Conservation (phyloP, 2,113 vertebrate species). For the Istiophorus platypterus region DNA sequence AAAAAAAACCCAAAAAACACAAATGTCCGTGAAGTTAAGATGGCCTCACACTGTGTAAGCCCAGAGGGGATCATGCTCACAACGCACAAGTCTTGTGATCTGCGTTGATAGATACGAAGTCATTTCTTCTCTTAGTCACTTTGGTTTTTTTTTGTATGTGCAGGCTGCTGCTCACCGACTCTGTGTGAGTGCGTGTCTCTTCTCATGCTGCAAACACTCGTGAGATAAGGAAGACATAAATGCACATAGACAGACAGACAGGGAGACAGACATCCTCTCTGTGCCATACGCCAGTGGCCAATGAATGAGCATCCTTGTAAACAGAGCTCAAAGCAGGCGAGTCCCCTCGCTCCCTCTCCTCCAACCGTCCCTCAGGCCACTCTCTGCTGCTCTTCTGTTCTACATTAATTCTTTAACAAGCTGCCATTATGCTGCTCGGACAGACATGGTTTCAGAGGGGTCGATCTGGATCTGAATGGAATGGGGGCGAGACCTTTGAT, state of each 20-base stretch:
- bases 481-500: slow-evolving; percentile 9
- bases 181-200: slow-evolving; percentile 6
- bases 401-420: slow-evolving; percentile 73
- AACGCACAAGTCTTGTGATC: slow-evolving; percentile 61
- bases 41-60: slow-evolving; percentile 10
- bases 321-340: slow-evolving; percentile 61
- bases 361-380: slow-evolving; percentile 65
- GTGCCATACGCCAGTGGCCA: slow-evolving; percentile 49
- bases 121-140: slow-evolving; percentile 7
- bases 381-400: slow-evolving; percentile 72
- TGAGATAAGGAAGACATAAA: slow-evolving; percentile 57
- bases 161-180: not conserved
- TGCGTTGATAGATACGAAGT: slow-evolving; percentile 17
- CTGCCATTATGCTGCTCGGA: slow-evolving; percentile 62
- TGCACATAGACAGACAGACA: slow-evolving; percentile 50
- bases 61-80: slow-evolving; percentile 5
- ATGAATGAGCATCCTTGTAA: slow-evolving; percentile 78
- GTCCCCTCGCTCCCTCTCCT: slow-evolving; percentile 47
- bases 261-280: slow-evolving; percentile 64
- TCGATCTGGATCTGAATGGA: not conserved
- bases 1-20: not conserved
- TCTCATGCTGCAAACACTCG: slow-evolving; percentile 42
- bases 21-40: slow-evolving; percentile 2
- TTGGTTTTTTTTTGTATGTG: slow-evolving; percentile 21
- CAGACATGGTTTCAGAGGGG: slow-evolving; percentile 29